Base-by-base conservation (phyloP, 2,888 invertebrate species). In the Mystacides longicornis region DNA sequence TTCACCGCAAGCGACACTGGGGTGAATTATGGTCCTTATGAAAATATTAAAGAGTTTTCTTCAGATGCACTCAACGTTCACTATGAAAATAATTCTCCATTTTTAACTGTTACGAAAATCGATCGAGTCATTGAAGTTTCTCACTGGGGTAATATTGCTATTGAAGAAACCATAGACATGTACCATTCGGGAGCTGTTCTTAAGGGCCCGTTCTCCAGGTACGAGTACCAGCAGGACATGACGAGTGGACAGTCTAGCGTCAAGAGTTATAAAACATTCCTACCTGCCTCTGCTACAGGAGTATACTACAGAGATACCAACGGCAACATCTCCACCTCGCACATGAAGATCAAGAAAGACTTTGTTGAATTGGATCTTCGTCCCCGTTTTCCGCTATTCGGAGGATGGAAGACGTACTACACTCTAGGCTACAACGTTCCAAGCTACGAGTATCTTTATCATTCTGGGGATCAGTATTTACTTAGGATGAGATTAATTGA, bases 321-420 rank as follows among this genome's bases (percentile, higher is more conserved):
- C 69, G 99, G 94, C 37, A 99, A 99, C 71, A 99, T 99, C 66
- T 98, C 97, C 1, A 99, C 99, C 9, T 96, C 96, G 1, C 89
- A 93, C 69, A 88, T 98, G 77, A 82, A 87, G 62, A 76, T 89
- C 21, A 81, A 89, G 63, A 90, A 91, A 63, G 95, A 98, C 67
- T 88, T 93, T 37, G 94, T 98, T 5, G 97, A 99, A 67, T 74
- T 99, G 2, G 97, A 97, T 66, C 78, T 99, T n/a, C 81, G 94
- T 50, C 99, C 98, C 1, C 80, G 99, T 65, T 99, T 97, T 71
- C 99, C 99, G 2, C 77, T 99, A 3, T 99, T 98, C 71, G 99
- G 99, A 54, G 99, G 99, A 14, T 99, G 99, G 99, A 93, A 91
- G 71, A 97, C 96, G 7, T 92, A 93, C 64, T 99, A 99, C 72